A percentile compares a stretch with the other conserved stretches of the same genome.
Conservation (phyloP, 2,888 invertebrate genomes). For the Dioctria linearis region DNA sequence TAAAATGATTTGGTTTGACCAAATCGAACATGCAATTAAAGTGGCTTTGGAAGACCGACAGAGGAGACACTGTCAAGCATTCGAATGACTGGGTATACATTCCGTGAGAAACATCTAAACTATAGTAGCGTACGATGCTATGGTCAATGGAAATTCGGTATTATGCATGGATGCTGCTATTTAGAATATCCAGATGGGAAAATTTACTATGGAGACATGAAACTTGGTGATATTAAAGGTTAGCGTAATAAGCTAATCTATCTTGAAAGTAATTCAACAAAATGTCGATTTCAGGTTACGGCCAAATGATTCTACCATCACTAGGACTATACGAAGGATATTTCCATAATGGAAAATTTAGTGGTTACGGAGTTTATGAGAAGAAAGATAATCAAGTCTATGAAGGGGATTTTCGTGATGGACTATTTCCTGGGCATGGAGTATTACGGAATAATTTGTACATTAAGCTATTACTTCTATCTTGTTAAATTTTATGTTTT, state of each 20-base stretch:
- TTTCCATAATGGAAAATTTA: constrained; percentile 80
- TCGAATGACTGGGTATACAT: no score
- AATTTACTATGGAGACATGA: constrained; percentile 85
- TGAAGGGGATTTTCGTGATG: constrained; percentile 90
- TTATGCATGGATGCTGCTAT: constrained; percentile 87
- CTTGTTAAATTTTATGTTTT: no score
- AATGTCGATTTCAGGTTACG: constrained; percentile 66
- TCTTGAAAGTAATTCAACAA: no score
- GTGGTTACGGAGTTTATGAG: constrained; percentile 79
- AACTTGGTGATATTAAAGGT: constrained; percentile 72
- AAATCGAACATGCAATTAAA: constrained; percentile 82
- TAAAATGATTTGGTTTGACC: constrained; percentile 85
- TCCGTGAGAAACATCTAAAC: no score
- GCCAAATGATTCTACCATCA: constrained; percentile 69
- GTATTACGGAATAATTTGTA: constrained; percentile 85
- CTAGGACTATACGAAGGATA: constrained; percentile 82
- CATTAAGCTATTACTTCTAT: no score
- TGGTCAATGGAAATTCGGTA: constrained; percentile 86
- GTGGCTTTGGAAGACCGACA: constrained; percentile 76
- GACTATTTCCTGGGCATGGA: constrained; percentile 88
- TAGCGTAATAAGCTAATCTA: no score
- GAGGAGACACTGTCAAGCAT: constrained; percentile 77
- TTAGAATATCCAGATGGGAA: constrained; percentile 87
- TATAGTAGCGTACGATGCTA: constrained; percentile 86
- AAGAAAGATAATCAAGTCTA: constrained; percentile 87